These are phyloP conservation scores for Tupaia tana DNA, from an alignment of 2,113 vertebrate species.

Conservation along the genomic window DNA sequence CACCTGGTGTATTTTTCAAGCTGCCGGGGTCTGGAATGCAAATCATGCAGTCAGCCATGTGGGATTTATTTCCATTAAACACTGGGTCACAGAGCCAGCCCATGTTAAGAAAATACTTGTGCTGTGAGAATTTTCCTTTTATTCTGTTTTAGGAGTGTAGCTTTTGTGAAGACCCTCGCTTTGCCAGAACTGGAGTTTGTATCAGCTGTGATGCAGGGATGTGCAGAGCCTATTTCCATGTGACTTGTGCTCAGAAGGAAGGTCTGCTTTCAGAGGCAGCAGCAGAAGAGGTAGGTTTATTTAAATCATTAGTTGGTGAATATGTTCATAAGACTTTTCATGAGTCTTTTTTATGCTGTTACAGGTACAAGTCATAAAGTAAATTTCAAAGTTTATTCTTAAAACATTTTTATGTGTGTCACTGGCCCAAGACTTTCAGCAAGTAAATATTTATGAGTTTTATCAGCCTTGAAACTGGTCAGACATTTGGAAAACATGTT, in stretches of 20 bases:
- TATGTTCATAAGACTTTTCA: neutral
- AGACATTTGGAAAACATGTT: neutral
- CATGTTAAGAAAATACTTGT: conserved; percentile 18
- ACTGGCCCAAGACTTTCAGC: conserved; percentile 27
- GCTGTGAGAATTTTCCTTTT: conserved; percentile 46
- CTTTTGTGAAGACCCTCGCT: conserved; percentile 97
- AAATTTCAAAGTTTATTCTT: conserved; percentile 33
- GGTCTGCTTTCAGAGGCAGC: conserved; percentile 98
- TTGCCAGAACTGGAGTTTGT: conserved; percentile 97
- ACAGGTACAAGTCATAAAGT: neutral
- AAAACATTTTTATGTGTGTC: neutral
- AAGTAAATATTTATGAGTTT: neutral
- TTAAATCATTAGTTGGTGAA: neutral
- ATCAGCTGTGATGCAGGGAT: conserved; percentile 99
- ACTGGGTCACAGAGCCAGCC: too few relatives aligned
- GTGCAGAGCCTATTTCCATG: conserved; percentile 98
- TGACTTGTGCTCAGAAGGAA: conserved; percentile 98
- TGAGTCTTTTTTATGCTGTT: neutral
- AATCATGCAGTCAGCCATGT: too few relatives aligned
- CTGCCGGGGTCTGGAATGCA: too few relatives aligned
- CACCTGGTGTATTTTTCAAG: too few relatives aligned
- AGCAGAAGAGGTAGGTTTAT: conserved; percentile 94
- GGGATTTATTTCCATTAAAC: too few relatives aligned
- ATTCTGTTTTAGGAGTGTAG: conserved; percentile 93
- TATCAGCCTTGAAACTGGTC: neutral